These are phyloP conservation scores for Ochropleura plecta DNA, from an alignment of 2,888 invertebrate genomes.

Conservation along the genomic window DNA sequence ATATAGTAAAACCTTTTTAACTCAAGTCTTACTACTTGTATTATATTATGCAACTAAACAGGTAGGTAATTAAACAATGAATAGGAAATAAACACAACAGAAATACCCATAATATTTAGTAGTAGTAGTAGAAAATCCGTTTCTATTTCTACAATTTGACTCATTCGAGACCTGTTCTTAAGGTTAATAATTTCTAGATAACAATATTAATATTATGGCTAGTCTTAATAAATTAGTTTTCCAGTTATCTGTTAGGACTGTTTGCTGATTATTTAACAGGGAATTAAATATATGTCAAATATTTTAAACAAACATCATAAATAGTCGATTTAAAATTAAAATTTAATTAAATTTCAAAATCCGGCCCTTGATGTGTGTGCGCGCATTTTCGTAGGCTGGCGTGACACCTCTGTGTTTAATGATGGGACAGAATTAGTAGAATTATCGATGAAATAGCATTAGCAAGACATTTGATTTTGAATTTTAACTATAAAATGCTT, in stretches of 20 bases:
- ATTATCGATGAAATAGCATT: slow-evolving; percentile 18
- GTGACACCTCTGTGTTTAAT: slow-evolving; percentile 60
- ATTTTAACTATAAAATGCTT: not conserved
- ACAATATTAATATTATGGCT: not conserved
- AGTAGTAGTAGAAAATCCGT: not conserved
- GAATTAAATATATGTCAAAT: slow-evolving; percentile 31
- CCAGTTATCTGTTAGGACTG: too few relatives aligned
- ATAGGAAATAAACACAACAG: too few relatives aligned
- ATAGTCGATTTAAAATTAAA: slow-evolving; percentile 50
- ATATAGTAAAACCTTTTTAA: too few relatives aligned
- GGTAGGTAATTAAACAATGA: too few relatives aligned
- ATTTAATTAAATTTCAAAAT: slow-evolving; percentile 46
- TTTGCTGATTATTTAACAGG: slow-evolving; percentile 3
- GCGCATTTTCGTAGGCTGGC: slow-evolving; percentile 65
- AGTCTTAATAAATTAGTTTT: not conserved
- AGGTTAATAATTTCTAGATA: slow-evolving; percentile 24
- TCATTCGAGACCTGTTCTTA: not conserved
- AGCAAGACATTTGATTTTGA: not conserved
- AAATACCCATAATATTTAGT: too few relatives aligned
- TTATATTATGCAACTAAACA: too few relatives aligned
- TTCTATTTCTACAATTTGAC: slow-evolving; percentile 2
- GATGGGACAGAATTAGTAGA: slow-evolving; percentile 32
- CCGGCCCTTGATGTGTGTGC: slow-evolving; percentile 63
- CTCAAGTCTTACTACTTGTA: too few relatives aligned
- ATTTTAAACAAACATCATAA: slow-evolving; percentile 42